Conservation (phyloP, 2,113 vertebrate species). For the Sylvilagus bachmani region DNA sequence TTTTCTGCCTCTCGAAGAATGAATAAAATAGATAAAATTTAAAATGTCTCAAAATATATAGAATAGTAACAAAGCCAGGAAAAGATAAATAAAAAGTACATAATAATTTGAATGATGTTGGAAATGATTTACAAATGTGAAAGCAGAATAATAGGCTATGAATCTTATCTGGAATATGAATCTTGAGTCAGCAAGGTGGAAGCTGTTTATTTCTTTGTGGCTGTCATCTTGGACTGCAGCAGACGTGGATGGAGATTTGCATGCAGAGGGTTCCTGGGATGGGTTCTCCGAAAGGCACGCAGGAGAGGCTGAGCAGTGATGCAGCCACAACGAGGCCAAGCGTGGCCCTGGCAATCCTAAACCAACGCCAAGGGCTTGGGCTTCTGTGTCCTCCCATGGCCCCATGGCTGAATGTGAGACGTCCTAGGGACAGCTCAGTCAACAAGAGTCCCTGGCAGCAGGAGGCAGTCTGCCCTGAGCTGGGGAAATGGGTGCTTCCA, state of each 20-base stretch:
- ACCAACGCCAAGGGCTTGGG: too few relatives aligned
- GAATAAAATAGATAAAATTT: too few relatives aligned
- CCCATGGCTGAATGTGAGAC: not conserved
- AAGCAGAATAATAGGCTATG: not conserved
- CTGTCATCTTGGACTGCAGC: not conserved
- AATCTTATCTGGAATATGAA: too few relatives aligned
- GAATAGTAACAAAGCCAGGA: not conserved
- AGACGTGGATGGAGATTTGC: rapidly evolving
- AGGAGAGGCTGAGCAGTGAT: rapidly evolving
- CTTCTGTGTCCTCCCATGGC: rapidly evolving
- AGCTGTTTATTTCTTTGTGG: not conserved
- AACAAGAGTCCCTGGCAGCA: not conserved
- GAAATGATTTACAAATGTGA: not conserved
- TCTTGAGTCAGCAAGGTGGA: not conserved
- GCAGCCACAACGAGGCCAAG: too few relatives aligned
- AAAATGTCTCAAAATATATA: too few relatives aligned
- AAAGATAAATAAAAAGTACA: not conserved
- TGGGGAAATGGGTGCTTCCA: rapidly evolving
- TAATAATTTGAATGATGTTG: not conserved
- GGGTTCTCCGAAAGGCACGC: not conserved
- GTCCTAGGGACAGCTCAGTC: not conserved
- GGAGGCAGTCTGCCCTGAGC: not conserved
- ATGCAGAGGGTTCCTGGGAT: not conserved
- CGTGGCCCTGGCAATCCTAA: rapidly evolving
- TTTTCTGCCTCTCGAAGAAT: too few relatives aligned